phyloP scores from a whole-genome alignment of 1,140 invertebrate genomes.

The Leptestheria dahalacensis region DNA sequence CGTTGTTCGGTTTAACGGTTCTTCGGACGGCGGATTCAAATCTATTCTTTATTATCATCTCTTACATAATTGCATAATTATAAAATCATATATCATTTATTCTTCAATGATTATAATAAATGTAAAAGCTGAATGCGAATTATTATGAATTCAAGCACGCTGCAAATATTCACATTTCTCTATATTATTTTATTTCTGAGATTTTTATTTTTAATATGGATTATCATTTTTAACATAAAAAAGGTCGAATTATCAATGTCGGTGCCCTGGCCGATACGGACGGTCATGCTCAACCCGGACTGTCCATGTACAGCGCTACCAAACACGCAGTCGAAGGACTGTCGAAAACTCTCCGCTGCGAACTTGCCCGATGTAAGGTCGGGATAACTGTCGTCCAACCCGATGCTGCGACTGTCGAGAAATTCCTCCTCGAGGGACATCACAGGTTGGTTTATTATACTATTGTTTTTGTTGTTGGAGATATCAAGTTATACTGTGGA shows the following conservation, averaged over 20 bases:
- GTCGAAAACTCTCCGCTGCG: conserved; percentile 25
- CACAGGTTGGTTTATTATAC: neutral
- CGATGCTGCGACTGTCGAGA: conserved; percentile 28
- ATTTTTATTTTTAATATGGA: too few species aligned
- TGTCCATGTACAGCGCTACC: conserved; percentile 27
- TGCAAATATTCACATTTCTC: too few species aligned
- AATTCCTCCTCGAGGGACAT: conserved; percentile 17
- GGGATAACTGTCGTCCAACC: conserved; percentile 28
- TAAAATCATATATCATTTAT: too few species aligned
- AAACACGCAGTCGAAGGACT: conserved; percentile 30
- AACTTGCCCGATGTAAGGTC: conserved; percentile 28
- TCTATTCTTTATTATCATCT: too few species aligned
- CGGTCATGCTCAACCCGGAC: conserved; percentile 21
- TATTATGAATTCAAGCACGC: too few species aligned
- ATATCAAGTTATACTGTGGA: neutral
- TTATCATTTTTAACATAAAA: neutral
- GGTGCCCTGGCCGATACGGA: conserved; percentile 23
- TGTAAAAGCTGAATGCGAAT: too few species aligned
- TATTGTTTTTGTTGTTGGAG: neutral
- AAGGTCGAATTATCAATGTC: conserved; percentile 30
- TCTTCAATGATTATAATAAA: too few species aligned
- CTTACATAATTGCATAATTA: too few species aligned
- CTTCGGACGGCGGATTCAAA: too few species aligned
- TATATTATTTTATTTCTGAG: too few species aligned
- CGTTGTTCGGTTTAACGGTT: too few species aligned